Conservation (phyloP, 2,113 vertebrate genomes). For the human region DNA sequence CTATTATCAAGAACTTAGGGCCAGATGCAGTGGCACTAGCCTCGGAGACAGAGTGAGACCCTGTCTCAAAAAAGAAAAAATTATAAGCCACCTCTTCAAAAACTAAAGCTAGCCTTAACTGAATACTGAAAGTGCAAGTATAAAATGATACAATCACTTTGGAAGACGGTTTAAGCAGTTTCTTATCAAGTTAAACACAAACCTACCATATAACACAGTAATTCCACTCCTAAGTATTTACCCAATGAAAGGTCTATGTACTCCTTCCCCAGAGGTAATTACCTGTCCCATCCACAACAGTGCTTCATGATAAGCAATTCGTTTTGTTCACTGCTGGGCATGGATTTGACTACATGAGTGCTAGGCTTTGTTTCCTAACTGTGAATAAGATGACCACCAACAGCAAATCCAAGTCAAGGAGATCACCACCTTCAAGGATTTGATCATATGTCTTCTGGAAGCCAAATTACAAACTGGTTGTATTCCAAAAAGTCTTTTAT, state of each 20-base stretch:
- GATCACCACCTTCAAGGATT: neutral
- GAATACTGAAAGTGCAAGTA: neutral
- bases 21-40: neutral
- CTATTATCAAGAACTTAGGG: neutral
- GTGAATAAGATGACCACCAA: slow-evolving; percentile 15
- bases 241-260: neutral
- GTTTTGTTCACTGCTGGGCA: neutral
- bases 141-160: slow-evolving; percentile 4
- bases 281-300: slow-evolving; percentile 8
- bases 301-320: neutral
- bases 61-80: neutral
- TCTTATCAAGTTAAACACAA: slow-evolving; percentile 26
- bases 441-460: neutral
- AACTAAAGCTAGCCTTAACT: neutral
- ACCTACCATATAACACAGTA: neutral
- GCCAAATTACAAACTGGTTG: slow-evolving; percentile 12
- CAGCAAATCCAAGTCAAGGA: neutral
- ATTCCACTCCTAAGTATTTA: neutral
- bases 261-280: neutral
- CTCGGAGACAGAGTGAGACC: neutral
- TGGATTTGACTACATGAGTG: neutral
- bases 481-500: neutral
- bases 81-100: slow-evolving; percentile 23
- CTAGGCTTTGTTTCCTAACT: slow-evolving; percentile 35
- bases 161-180: slow-evolving; percentile 13